Percentiles rank a stretch among this genome's conserved stretches.
These are phyloP conservation scores for Notothenia coriiceps DNA, from an alignment of 2,113 vertebrate genomes.

Conservation along the genomic window DNA sequence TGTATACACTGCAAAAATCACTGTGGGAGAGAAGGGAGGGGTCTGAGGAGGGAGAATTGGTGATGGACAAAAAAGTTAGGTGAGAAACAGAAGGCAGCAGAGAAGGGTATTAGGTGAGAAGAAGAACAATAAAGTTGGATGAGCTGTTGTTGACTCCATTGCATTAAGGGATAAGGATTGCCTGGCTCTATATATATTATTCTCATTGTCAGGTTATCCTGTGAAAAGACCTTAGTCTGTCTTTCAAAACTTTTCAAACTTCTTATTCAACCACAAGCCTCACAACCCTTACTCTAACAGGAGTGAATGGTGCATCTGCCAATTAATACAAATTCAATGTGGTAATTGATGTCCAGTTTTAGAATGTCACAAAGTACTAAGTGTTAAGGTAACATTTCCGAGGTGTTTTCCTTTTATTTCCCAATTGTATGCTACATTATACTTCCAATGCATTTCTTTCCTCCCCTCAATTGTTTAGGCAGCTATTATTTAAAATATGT, in stretches of 20 bases:
- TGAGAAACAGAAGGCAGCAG: neutral
- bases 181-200: neutral
- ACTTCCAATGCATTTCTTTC: too few relatives aligned
- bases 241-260: neutral
- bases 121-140: neutral
- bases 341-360: neutral
- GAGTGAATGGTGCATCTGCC: neutral
- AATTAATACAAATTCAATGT: neutral
- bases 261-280: neutral
- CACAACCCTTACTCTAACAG: neutral
- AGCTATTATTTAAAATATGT: neutral
- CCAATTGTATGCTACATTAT: too few relatives aligned
- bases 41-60: neutral
- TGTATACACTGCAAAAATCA: constrained; percentile 18
- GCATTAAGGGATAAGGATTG: constrained; percentile 23
- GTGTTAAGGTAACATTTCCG: neutral
- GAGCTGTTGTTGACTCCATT: constrained; percentile 13
- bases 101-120: neutral
- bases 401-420: too few relatives aligned
- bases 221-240: neutral
- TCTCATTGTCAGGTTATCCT: constrained; percentile 10
- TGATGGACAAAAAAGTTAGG: neutral
- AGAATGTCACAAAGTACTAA: neutral
- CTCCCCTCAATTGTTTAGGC: neutral
- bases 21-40: neutral